Conservation (phyloP, 2,888 invertebrate genomes). For the Brenthis daphne region DNA sequence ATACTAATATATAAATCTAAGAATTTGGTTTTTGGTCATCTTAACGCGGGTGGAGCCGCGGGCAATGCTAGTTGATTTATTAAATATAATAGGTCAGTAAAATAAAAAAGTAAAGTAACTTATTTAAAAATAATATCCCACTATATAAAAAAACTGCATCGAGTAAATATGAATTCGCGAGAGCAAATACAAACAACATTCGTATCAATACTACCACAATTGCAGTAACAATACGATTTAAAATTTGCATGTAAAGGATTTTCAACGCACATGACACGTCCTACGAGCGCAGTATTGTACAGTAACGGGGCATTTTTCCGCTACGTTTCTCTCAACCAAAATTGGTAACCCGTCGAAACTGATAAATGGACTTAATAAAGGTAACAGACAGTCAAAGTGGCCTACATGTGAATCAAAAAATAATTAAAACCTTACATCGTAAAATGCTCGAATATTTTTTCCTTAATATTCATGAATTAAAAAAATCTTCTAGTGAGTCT, state of each 20-base stretch:
- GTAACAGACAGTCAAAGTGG: slow-evolving; percentile 14
- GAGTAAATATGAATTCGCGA: not conserved
- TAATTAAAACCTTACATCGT: not conserved
- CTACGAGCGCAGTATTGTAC: slow-evolving; percentile 35
- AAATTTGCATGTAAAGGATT: slow-evolving; percentile 32
- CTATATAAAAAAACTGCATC: not conserved
- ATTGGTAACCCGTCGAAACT: slow-evolving; percentile 36
- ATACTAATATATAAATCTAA: too few relatives aligned
- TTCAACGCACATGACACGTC: slow-evolving; percentile 31
- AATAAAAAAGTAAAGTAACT: too few relatives aligned
- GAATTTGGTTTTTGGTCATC: too few relatives aligned
- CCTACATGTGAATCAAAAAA: not conserved
- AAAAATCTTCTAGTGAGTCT: too few relatives aligned
- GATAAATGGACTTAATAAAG: slow-evolving; percentile 34
- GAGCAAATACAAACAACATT: not conserved
- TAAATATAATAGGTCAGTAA: too few relatives aligned
- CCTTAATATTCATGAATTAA: not conserved
- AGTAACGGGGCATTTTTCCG: slow-evolving; percentile 33
- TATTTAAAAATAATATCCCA: too few relatives aligned
- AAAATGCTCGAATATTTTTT: not conserved
- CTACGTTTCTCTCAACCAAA: slow-evolving; percentile 32
- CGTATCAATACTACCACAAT: not conserved
- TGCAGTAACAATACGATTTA: slow-evolving; percentile 24
- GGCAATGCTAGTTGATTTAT: too few relatives aligned
- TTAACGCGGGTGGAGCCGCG: too few relatives aligned